A percentile compares a stretch with the other conserved stretches of the same genome.
Conservation (phyloP, 2,888 invertebrate genomes). For the Agelastica alni region DNA sequence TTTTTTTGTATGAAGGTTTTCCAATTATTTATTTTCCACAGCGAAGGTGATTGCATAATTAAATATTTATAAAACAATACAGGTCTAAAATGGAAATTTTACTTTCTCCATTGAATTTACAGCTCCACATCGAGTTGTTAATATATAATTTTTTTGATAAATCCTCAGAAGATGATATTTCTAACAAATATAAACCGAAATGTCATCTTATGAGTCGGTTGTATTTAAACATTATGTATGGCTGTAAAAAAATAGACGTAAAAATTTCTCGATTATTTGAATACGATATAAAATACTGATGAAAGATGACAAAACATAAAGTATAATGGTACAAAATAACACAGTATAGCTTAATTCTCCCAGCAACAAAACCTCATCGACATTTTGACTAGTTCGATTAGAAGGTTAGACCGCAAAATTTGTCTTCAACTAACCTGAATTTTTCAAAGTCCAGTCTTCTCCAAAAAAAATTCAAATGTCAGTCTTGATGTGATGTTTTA, state of each 20-base stretch:
- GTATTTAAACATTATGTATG: too few relatives aligned
- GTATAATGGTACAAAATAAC: slow-evolving; percentile 4
- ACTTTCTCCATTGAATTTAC: too few relatives aligned
- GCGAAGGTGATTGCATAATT: too few relatives aligned
- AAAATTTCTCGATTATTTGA: background rate
- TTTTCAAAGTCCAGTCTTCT: slow-evolving; percentile 57
- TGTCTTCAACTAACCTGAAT: slow-evolving; percentile 58
- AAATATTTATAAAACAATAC: too few relatives aligned
- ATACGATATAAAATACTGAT: slow-evolving; percentile 3
- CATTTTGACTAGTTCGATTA: slow-evolving; percentile 40
- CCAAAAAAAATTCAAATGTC: slow-evolving; percentile 59
- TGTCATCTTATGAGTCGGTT: too few relatives aligned
- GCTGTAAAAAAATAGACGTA: background rate
- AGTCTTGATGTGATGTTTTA: slow-evolving; percentile 57
- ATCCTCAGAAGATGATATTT: too few relatives aligned
- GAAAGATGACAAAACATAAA: background rate
- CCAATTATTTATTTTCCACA: too few relatives aligned
- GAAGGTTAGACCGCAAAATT: slow-evolving; percentile 57
- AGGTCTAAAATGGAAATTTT: too few relatives aligned
- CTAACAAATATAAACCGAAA: too few relatives aligned
- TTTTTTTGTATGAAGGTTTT: too few relatives aligned
- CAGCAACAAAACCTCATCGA: background rate
- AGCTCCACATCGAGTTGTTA: too few relatives aligned
- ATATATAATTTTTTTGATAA: too few relatives aligned
- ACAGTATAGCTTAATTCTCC: slow-evolving; percentile 6